Base-by-base conservation (phyloP, 1,140 invertebrate genomes). In the Lucilia cuprina region DNA sequence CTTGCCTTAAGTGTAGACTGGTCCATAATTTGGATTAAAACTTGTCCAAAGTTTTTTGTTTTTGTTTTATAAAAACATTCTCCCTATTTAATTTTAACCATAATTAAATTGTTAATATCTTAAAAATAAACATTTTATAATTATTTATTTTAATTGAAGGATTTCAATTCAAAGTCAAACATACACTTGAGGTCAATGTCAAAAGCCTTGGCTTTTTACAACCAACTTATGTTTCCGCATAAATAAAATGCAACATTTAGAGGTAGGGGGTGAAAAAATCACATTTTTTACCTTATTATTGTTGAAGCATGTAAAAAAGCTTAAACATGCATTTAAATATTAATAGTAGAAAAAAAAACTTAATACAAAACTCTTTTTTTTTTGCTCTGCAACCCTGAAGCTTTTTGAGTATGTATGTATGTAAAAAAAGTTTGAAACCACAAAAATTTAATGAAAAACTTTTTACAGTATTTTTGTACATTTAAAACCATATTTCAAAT, bases 361-460 rank as follows among this genome's bases (percentile, higher is more conserved):
- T 7, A 41, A 30, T 30, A 30, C 25, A 30, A 41, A 41, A 41
- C 41, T 41, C 41, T 0, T 55, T 55, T 55, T 70, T 70, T 21
- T 7, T 25, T 70, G 5, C 5, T 70, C 2, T 70, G 7, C 21
- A 21, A 70, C 65, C 65, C 65, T 70, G 65, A 70, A 70, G 19
- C 65, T 5, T 30, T 30, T 5, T 25, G 19, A 21, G 12, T 70
- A 70, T 70, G 65, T n/a, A 70, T n/a, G n/a, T n/a, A n/a, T n/a
- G n/a, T 2, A 30, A 30, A 21, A 70, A 70, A 70, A 70, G n/a
- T 70, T 70, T 70, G n/a, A 21, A 10, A 70, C 50, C 50, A 55
- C 50, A 55, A 25, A 70, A 70, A 70, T 70, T 70, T 70, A 25
- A 70, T 21, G n/a, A 70, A 70, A 70, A 70, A 70, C 65, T 70